Conservation (phyloP, 2,888 invertebrate species). For the Bimastos eiseni region DNA sequence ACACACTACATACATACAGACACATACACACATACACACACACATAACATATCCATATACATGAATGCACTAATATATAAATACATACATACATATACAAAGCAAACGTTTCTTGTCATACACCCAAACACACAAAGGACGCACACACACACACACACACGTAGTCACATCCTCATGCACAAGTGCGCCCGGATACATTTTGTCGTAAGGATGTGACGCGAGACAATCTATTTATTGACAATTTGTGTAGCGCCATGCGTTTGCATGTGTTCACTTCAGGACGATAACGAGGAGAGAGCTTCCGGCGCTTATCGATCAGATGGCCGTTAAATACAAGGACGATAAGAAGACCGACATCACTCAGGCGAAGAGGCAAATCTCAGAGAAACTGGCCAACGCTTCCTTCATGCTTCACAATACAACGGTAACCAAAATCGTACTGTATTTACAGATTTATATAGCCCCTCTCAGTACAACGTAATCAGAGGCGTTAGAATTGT, state of each 20-base stretch:
- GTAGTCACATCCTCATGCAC: not conserved
- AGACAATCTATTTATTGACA: not conserved
- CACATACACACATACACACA: not conserved
- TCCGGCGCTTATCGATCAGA: not conserved
- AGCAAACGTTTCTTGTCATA: too few species aligned
- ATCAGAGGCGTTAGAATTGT: too few species aligned
- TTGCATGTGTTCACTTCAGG: not conserved
- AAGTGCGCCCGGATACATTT: not conserved
- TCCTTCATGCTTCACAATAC: conserved; percentile 10
- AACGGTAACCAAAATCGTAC: not conserved
- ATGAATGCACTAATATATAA: not conserved
- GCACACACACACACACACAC: not conserved
- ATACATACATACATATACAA: not conserved
- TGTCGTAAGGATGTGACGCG: too few species aligned
- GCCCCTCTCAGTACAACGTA: too few species aligned
- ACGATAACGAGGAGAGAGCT: not conserved
- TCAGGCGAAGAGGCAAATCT: not conserved
- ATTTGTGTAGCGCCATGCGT: not conserved
- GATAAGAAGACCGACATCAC: not conserved
- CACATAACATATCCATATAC: not conserved
- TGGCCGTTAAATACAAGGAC: not conserved
- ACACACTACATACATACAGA: not conserved
- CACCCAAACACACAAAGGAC: too few species aligned
- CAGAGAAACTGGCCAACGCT: conserved; percentile 16
- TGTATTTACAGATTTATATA: too few species aligned